A percentile compares a stretch with the other conserved stretches of the same genome.
These are phyloP conservation scores for Periophthalmus magnuspinnatus DNA, from an alignment of 2,797 vertebrate genomes.

Conservation along the genomic window DNA sequence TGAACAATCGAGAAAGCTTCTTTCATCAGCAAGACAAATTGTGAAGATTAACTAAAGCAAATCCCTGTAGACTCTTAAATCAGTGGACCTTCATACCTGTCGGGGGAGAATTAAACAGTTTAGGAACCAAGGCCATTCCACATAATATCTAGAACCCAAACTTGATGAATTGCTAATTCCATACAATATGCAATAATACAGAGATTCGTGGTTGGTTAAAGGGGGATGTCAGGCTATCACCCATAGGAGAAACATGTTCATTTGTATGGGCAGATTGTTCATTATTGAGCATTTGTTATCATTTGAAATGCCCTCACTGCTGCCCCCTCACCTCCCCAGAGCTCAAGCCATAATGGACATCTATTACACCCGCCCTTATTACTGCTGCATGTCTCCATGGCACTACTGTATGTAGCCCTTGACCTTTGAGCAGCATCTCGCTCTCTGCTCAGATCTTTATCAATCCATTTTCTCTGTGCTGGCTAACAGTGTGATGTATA, in stretches of 20 bases:
- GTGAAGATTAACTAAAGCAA: no score
- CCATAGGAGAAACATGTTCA: not conserved
- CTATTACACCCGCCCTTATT: constrained; percentile 29
- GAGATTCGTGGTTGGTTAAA: no score
- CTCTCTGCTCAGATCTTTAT: constrained; percentile 36
- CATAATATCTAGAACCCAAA: no score
- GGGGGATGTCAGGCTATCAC: no score
- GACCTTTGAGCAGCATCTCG: constrained; percentile 34
- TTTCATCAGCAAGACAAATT: no score
- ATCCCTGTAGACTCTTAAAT: no score
- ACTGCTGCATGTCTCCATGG: constrained; percentile 13
- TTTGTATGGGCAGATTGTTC: not conserved
- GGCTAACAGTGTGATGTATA: constrained; percentile 21
- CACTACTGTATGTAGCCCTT: constrained; percentile 19
- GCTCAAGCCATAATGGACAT: constrained; percentile 17
- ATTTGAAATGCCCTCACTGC: constrained; percentile 49
- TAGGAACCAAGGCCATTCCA: no score
- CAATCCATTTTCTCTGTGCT: constrained; percentile 24
- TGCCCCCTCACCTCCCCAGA: constrained; percentile 48
- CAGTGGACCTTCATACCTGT: no score
- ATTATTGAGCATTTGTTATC: constrained; percentile 38
- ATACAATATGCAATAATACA: no score
- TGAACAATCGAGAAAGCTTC: no score
- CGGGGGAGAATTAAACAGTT: no score
- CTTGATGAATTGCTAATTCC: no score